Evolutionary conservation across 2,797 vertebrate genomes (phyloP).

Genomic region (Lindbergichthys nudifrons): DNA sequence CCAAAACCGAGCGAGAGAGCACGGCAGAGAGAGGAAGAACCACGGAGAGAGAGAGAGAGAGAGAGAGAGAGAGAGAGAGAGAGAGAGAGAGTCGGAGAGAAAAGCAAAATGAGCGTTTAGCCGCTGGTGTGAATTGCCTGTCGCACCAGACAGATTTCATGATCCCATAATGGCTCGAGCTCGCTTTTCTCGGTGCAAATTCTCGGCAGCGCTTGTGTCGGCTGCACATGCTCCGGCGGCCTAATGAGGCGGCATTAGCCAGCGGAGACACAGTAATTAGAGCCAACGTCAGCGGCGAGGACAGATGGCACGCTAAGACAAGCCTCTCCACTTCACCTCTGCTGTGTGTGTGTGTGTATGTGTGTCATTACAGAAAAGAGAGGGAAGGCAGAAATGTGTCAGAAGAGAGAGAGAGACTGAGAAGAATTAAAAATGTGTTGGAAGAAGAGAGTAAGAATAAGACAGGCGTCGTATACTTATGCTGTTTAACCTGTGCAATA

Average conservation of each 20-base stretch:
- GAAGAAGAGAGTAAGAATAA: conserved; percentile 23
- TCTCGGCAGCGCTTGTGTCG: conserved; percentile 86
- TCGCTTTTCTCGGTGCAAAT: conserved; percentile 85
- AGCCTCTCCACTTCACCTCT: conserved; percentile 81
- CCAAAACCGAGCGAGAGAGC: conserved; percentile 38
- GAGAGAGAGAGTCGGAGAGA: conserved; percentile 50
- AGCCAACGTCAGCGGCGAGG: conserved; percentile 86
- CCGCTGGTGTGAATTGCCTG: conserved; percentile 89
- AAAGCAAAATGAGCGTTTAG: conserved; percentile 89
- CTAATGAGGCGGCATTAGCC: conserved; percentile 89
- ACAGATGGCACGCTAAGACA: conserved; percentile 90
- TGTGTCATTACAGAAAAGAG: conserved; percentile 70
- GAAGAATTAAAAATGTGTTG: conserved; percentile 47
- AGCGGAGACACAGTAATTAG: conserved; percentile 87
- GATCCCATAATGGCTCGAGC: conserved; percentile 87
- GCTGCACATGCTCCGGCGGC: conserved; percentile 88
- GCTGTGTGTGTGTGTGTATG: conserved; percentile 73
- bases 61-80: conserved; percentile 53
- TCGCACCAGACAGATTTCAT: conserved; percentile 89
- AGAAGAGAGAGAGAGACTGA: conserved; percentile 48
- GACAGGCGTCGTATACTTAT: not conserved
- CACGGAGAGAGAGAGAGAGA: conserved; percentile 43
- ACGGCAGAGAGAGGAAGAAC: conserved; percentile 29
- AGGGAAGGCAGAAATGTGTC: conserved; percentile 62
- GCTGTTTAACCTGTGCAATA: no score